A percentile compares a stretch with the other conserved stretches of the same genome.
phyloP scores from a whole-genome alignment of 1,140 invertebrate species.

The Brachionus paranguensis region DNA sequence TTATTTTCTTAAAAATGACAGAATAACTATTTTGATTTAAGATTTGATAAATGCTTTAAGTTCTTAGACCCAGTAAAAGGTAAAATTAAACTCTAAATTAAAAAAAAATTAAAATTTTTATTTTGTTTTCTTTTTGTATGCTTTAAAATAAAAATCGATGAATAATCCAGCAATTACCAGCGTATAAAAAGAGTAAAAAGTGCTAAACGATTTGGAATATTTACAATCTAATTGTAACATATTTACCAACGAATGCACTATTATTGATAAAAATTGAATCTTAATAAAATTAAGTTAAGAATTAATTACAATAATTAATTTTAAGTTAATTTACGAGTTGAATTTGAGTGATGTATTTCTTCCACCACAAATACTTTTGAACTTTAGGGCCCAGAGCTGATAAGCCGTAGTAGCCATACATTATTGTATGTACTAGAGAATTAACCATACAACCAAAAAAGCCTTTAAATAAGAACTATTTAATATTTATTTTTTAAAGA shows the following conservation, averaged over 20 bases:
- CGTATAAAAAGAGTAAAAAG: slow-evolving; percentile 2
- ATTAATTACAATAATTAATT: neutral
- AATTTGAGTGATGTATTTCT: slow-evolving; percentile 53
- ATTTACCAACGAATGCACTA: slow-evolving; percentile 13
- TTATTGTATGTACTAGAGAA: slow-evolving; percentile 68
- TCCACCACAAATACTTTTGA: slow-evolving; percentile 57
- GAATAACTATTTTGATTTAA: too few relatives aligned
- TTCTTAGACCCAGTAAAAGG: too few relatives aligned
- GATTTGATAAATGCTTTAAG: too few relatives aligned
- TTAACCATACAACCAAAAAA: slow-evolving; percentile 60
- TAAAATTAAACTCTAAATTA: neutral
- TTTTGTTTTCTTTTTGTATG: slow-evolving; percentile 26
- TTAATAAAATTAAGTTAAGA: neutral
- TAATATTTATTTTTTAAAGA: neutral
- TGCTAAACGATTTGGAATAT: slow-evolving; percentile 13
- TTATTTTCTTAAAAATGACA: too few relatives aligned
- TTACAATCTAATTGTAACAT: neutral
- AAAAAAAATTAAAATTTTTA: neutral
- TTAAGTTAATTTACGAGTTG: slow-evolving; percentile 45
- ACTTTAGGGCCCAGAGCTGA: slow-evolving; percentile 57
- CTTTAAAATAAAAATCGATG: slow-evolving; percentile 14
- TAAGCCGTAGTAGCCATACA: slow-evolving; percentile 72
- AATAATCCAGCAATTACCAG: slow-evolving; percentile 3
- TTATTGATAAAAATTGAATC: slow-evolving; percentile 22
- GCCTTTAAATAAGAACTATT: slow-evolving; percentile 32